Conservation (phyloP, 2,113 vertebrate genomes). For the Verasper variegatus region DNA sequence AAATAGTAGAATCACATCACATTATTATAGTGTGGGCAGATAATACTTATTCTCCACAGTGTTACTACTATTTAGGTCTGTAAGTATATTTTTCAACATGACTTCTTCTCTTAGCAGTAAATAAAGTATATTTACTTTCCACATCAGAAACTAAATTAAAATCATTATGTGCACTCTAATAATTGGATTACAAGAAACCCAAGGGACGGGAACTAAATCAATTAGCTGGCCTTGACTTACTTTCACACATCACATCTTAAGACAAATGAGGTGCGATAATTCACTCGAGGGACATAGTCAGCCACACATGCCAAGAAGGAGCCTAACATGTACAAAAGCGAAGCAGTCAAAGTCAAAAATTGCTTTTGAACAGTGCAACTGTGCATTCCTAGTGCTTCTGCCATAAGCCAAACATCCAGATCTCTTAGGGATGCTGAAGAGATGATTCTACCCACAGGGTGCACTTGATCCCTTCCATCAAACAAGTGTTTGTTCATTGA, state of each 20-base stretch:
- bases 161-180: constrained; percentile 59
- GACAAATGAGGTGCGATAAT: constrained; percentile 58
- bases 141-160: constrained; percentile 48
- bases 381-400: constrained; percentile 56
- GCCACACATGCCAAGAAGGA: constrained; percentile 50
- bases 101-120: background rate
- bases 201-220: constrained; percentile 55
- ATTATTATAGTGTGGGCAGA: background rate
- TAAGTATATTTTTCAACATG: constrained; percentile 3
- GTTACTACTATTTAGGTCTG: background rate
- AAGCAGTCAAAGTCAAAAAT: constrained; percentile 55
- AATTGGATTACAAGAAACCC: constrained; percentile 60
- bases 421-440: constrained; percentile 61
- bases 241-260: constrained; percentile 65
- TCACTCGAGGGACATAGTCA: constrained; percentile 50
- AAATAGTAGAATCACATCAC: background rate
- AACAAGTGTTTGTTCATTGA: constrained; percentile 65
- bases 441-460: constrained; percentile 69
- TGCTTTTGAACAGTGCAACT: constrained; percentile 53
- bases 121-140: constrained; percentile 47
- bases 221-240: constrained; percentile 66
- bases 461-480: constrained; percentile 70
- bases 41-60: background rate
- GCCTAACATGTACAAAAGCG: constrained; percentile 41
- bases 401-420: constrained; percentile 61